A percentile compares a stretch with the other conserved stretches of the same genome.
Conservation (phyloP, 1,140 invertebrate species). For the Solen grandis region DNA sequence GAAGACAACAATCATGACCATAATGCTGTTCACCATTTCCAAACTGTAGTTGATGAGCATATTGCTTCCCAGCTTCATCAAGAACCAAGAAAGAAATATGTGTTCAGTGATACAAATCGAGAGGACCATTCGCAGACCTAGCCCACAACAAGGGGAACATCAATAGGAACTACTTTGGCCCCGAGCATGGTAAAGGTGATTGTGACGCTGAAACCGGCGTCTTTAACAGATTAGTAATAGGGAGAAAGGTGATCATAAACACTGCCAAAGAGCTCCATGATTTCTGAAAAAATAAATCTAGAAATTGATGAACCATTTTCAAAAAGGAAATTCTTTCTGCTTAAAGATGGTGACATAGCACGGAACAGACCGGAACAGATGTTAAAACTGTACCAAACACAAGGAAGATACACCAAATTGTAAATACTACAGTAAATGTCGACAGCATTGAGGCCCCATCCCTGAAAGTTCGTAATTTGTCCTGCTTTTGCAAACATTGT, state of each 20-base stretch:
- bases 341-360: slow-evolving; percentile 14
- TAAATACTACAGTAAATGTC: too few species aligned
- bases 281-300: slow-evolving; percentile 15
- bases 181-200: slow-evolving; percentile 10
- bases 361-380: slow-evolving; percentile 12
- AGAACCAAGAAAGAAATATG: slow-evolving; percentile 25
- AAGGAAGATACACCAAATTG: slow-evolving; percentile 14
- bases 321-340: slow-evolving; percentile 23
- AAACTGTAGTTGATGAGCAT: slow-evolving; percentile 9
- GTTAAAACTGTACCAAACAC: not conserved
- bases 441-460: too few species aligned
- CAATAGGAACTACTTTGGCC: slow-evolving; percentile 3
- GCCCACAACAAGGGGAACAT: not conserved
- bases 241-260: slow-evolving; percentile 4
- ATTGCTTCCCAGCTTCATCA: too few species aligned
- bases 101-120: slow-evolving; percentile 32
- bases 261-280: slow-evolving; percentile 5
- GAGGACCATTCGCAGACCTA: slow-evolving; percentile 34
- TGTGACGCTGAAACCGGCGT: slow-evolving; percentile 29
- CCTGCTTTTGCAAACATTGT: too few species aligned
- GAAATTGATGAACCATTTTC: slow-evolving; percentile 18
- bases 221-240: slow-evolving; percentile 9
- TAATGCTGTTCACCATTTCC: slow-evolving; percentile 54
- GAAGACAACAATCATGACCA: slow-evolving; percentile 58
- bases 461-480: too few species aligned